These are phyloP conservation scores for Atta colombica DNA, from an alignment of 1,140 invertebrate species.

Conservation along the genomic window DNA sequence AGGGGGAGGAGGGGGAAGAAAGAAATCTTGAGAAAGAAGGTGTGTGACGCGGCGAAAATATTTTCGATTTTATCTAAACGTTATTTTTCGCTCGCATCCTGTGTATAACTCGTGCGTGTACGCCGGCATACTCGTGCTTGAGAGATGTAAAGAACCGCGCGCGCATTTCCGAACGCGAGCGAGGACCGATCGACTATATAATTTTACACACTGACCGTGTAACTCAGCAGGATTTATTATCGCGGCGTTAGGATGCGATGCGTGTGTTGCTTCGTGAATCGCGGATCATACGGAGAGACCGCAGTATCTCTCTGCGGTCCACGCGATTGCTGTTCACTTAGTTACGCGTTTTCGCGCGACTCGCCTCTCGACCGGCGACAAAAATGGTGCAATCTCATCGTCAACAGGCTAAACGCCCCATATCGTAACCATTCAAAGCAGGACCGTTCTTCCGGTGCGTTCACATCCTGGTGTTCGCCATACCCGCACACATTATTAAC, in stretches of 20 bases:
- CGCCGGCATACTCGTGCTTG: constrained; percentile 66
- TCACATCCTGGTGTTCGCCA: constrained; percentile 12
- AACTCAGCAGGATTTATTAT: constrained; percentile 57
- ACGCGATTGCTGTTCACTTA: constrained; percentile 9
- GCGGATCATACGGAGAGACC: background rate
- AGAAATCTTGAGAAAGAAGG: background rate
- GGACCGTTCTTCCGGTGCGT: constrained; percentile 46
- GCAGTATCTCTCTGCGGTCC: constrained; percentile 27
- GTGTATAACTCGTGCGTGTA: constrained; percentile 74
- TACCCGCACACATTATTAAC: constrained; percentile 12
- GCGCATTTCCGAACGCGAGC: constrained; percentile 76
- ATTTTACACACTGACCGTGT: constrained; percentile 50
- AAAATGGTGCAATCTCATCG: constrained; percentile 63
- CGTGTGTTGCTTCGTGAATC: constrained; percentile 21
- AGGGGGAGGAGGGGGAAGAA: background rate
- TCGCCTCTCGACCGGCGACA: constrained; percentile 55
- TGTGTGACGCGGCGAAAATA: constrained; percentile 3
- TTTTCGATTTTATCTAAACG: constrained; percentile 46
- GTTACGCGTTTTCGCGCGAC: constrained; percentile 31
- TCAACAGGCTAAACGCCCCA: constrained; percentile 27
- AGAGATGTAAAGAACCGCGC: constrained; percentile 74
- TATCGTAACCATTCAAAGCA: constrained; percentile 35
- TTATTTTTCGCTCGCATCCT: constrained; percentile 83
- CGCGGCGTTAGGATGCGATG: constrained; percentile 56
- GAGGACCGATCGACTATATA: constrained; percentile 53